Conservation (phyloP, 2,113 vertebrate species). For the Marmota monax region DNA sequence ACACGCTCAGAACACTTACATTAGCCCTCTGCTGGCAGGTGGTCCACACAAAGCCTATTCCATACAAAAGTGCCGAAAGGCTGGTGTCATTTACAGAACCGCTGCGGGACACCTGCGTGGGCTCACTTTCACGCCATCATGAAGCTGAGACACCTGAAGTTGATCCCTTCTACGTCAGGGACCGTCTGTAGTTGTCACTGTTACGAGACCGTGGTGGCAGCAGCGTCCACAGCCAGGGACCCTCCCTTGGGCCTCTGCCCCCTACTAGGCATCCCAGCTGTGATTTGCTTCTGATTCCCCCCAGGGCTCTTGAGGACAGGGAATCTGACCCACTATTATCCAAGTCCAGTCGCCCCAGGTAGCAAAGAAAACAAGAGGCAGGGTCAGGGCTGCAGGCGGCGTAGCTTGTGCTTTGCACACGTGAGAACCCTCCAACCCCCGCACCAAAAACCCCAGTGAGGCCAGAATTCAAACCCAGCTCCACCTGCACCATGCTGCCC, state of each 20-base stretch:
- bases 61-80: no score
- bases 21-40: no score
- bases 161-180: not conserved
- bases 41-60: not conserved
- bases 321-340: not conserved
- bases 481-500: not conserved
- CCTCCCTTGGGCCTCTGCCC: not conserved
- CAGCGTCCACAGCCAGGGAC: not conserved
- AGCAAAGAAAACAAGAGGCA: not conserved
- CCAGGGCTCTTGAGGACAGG: not conserved
- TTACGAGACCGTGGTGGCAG: not conserved
- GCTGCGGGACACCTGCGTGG: no score
- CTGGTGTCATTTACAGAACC: not conserved
- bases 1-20: not conserved
- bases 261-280: not conserved
- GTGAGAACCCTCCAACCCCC: not conserved
- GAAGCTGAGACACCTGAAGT: no score
- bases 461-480: not conserved
- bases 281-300: not conserved
- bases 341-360: not conserved
- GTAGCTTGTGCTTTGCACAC: not conserved
- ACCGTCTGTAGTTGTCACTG: accelerated
- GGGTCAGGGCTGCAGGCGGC: not conserved
- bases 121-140: not conserved
- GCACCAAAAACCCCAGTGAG: not conserved